Evolutionary conservation across 2,888 invertebrate species (phyloP), one percentile per base, ranked within the genome.

Genomic region (Meloe dianella): DNA sequence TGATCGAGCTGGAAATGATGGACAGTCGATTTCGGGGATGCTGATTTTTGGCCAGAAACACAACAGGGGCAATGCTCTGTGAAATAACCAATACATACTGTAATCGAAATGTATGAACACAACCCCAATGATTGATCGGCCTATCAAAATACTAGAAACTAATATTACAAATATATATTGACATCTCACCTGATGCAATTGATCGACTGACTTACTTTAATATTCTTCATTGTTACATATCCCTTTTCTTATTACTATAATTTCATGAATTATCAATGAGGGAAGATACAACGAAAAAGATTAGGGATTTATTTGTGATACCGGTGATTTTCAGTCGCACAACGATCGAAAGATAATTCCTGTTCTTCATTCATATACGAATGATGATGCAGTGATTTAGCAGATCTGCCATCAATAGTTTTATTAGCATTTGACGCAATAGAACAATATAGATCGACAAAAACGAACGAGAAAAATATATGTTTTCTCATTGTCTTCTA

Each of bases 21-120:
- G 71, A 74, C 75, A 71, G 71, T 70, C 74, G 69, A 71, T 71
- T 72, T 68, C 66, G 73, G 69, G 72, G 74, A 74, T 72, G 72
- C 71, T 74, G 70, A 75, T 75, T 76, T 74, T 72, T 68, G 68
- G 71, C 65, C 67, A 71, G 68, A 75, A 74, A 74, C 74, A 75
- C 74, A 77, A 76, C 75, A 76, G 72, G 75, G 71, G 76, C 78
- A 81, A 80, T 81, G 80, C 78, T 77, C 78, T 81, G 80, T 81
- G 79, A 81, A 81, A 81, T 81, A 79, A 79, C 77, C 76, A 77
- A 77, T 79, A 79, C 78, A 78, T 76, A 76, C 77, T 75, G 75
- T 75, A 74, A 72, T 73, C 71, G 71, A 70, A 69, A 68, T 70
- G 69, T 74, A 68, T 69, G 71, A 71, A 73, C 72, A 68, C 63